Base-by-base conservation (phyloP, 2,113 vertebrate genomes). In the Odocoileus hemionus region DNA sequence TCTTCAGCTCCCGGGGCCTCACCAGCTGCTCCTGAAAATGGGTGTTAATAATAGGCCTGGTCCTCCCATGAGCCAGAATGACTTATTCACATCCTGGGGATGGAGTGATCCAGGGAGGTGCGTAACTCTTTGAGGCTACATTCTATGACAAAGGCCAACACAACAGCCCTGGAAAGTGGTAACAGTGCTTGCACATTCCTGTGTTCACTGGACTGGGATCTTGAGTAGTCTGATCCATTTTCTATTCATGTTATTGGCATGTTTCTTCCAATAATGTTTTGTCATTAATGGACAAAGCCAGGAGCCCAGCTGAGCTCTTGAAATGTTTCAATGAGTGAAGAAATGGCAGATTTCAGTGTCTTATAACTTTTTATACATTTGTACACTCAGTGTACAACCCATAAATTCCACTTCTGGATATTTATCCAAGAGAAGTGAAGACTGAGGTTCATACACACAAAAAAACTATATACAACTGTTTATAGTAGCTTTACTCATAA, bases 1-100 rank as follows among this genome's bases (percentile, higher is more conserved):
- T 98, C 94, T 88, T 97, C 45, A 96, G 39, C 94, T 96, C 67
- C 52, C 30, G 54, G 88, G 94, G 92, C 55, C 64, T 97, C 60
- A 45, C 54, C 54, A 92, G 89, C 67, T 86, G 50, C 61, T 94
- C 26, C 4, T 67, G 2, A 84, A 95, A 96, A 97, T 94, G 89
- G 43, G 25, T 95, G 9, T 45, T 96, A 97, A 97, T 98, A 91
- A 97, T 79, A 94, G 79, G 13, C 12, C 52, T 95, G 61, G 47
- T 84, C 26, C 14, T 74, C 14, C 84, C 64, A 43, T 90, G 84
- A 97, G 47, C 70, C 74, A 79, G 78, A 90, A 93, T 95, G 93
- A 88, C 52, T 96, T 97, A 97, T 89, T 85, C 80, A 96, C 89
- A 92, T 95, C 47, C 91, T 60, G 47, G 7, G 57, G 84, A 97